Evolutionary conservation across 2,888 invertebrate species (phyloP).

Genomic region (Thelaira solivaga): DNA sequence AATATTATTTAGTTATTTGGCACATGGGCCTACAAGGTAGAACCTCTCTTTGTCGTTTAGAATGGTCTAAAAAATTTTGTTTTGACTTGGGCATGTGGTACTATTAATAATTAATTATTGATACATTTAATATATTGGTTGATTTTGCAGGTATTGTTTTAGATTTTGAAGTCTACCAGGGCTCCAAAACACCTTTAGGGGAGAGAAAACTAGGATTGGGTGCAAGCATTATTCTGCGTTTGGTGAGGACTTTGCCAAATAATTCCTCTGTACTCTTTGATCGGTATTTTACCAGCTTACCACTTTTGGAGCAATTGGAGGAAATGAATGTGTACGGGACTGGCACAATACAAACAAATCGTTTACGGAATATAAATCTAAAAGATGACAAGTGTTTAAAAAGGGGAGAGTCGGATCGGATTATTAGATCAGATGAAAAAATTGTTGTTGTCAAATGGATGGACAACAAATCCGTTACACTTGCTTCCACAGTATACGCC

Average conservation of each 20-base stretch:
- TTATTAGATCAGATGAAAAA: constrained; percentile 27
- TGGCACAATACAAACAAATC: constrained; percentile 43
- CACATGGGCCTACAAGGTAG: too few species aligned
- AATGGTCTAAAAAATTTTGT: constrained; percentile 72
- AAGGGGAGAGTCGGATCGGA: constrained; percentile 38
- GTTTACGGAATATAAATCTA: constrained; percentile 19
- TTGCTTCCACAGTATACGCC: constrained; percentile 27
- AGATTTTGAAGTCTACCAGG: constrained; percentile 37
- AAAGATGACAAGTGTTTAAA: constrained; percentile 36
- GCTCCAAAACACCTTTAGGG: constrained; percentile 33
- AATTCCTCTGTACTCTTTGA: constrained; percentile 30
- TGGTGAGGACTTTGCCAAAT: constrained; percentile 39
- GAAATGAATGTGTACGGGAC: constrained; percentile 43
- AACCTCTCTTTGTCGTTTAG: too few species aligned
- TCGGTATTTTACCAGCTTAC: constrained; percentile 49
- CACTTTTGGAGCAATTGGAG: constrained; percentile 31
- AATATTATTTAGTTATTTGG: too few species aligned
- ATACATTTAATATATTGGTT: not conserved
- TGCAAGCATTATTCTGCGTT: constrained; percentile 51
- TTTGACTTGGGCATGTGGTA: constrained; percentile 63
- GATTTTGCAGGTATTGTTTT: constrained; percentile 33
- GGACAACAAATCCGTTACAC: constrained; percentile 45
- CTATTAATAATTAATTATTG: constrained; percentile 11
- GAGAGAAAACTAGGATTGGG: constrained; percentile 34
- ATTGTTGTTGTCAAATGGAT: constrained; percentile 40